Evolutionary conservation across 1,140 invertebrate genomes (phyloP), one percentile per base, ranked within the genome.

Genomic region (Ceratina japonica): DNA sequence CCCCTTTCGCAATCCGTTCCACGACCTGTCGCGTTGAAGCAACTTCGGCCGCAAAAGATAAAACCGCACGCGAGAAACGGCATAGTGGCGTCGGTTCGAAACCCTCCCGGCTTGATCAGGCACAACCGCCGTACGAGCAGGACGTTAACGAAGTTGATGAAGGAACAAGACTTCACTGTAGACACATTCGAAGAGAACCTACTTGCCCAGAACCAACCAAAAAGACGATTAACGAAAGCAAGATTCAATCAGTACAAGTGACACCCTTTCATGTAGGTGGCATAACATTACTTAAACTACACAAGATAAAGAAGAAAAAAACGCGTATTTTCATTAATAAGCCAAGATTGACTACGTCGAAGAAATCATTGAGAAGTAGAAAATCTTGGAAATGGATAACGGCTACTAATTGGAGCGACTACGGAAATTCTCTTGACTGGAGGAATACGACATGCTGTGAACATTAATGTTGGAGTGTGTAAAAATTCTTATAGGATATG

Each of bases 101-200:
- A 70, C 5, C 8, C 31, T 0, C 8, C 56, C 8, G 24, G 16
- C 0, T 0, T 62, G 2, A 31, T 51, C 4, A 85, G 72, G 12
- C 74, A 72, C 2, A 58, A 61, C 16, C 31, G 56, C 2, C 70
- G 72, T 5, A 12, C 12, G 5, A 63, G 4, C 16, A 81, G 72
- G 56, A 51, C 24, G 18, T 2, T 72, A 3, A 37, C 76, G 7
- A 82, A 77, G 24, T n/a, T 54, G 4, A 13, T 51, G 24, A 88
- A 87, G 10, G 89, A 91, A 4, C 88, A 88, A 27, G 90, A 91
- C 31, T 91, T 90, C n/a, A 90, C 90, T 0, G 80, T 80, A 0
- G 90, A 91, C 37, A 89, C 88, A 1, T 91, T 89, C 58, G 90
- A 91, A 12, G 90, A 91, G 59, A 91, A 91, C 66, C 68, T 91